Percentiles rank a stretch among this genome's conserved stretches.
phyloP scores from a whole-genome alignment of 2,113 vertebrate species.

The Sorex fumeus region DNA sequence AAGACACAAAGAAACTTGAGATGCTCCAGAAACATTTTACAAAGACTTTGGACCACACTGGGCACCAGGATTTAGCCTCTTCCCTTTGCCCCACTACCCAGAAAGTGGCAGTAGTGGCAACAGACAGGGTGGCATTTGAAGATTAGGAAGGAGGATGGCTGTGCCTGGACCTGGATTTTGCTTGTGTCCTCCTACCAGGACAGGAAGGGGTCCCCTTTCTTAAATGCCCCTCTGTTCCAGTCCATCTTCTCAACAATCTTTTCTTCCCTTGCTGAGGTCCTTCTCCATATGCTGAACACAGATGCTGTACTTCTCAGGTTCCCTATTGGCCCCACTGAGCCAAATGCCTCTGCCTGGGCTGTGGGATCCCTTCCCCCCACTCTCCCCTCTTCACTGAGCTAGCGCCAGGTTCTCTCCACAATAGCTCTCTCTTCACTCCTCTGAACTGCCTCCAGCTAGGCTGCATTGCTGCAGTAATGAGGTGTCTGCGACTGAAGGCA shows the following conservation, averaged over 20 bases:
- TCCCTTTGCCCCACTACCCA: background rate
- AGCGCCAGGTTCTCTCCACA: background rate
- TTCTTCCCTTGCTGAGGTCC: background rate
- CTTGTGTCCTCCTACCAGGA: background rate
- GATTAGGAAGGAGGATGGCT: background rate
- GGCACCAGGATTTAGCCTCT: background rate
- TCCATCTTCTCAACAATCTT: slow-evolving; percentile 18
- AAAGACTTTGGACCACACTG: background rate
- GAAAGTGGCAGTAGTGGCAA: background rate
- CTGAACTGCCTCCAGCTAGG: slow-evolving; percentile 80
- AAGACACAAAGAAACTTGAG: background rate
- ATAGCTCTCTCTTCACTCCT: slow-evolving; percentile 9
- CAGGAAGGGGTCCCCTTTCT: background rate
- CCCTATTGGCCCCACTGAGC: slow-evolving; percentile 37
- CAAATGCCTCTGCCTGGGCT: background rate
- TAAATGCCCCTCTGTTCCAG: background rate
- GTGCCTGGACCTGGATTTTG: background rate
- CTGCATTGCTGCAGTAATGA: slow-evolving; percentile 70
- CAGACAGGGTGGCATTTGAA: background rate
- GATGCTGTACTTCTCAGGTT: slow-evolving; percentile 71
- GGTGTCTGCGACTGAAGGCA: slow-evolving; percentile 78
- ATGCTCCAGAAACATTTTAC: background rate
- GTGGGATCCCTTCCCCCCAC: background rate
- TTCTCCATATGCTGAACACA: slow-evolving; percentile 21
- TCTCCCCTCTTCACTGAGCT: background rate